Percentiles rank a stretch among this genome's conserved stretches.
Evolutionary conservation across 1,140 invertebrate species (phyloP).

Genomic region (Drusus annulatus): DNA sequence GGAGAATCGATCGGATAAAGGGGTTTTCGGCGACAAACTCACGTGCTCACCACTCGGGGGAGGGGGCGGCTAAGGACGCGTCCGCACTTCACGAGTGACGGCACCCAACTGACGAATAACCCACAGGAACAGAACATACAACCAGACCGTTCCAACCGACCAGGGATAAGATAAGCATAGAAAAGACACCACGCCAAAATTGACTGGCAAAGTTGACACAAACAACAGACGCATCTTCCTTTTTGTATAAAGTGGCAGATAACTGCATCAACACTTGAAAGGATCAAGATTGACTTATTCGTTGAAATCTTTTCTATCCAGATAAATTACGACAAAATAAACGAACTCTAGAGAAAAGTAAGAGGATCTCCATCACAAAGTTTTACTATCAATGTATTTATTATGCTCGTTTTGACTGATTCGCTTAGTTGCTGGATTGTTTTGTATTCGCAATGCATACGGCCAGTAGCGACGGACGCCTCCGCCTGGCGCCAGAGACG

Average conservation of each 20-base stretch:
- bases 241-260: not conserved
- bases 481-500: conserved; percentile 32
- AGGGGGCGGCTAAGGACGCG: conserved; percentile 34
- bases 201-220: not conserved
- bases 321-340: conserved; percentile 6
- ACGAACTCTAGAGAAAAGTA: not conserved
- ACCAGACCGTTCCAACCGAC: too few relatives aligned
- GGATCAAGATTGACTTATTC: conserved; percentile 11
- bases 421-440: not conserved
- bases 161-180: not conserved
- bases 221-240: too few relatives aligned
- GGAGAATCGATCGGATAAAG: conserved; percentile 31
- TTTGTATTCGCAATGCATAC: not conserved
- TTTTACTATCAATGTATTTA: not conserved
- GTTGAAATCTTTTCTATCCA: not conserved
- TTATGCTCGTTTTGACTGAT: not conserved
- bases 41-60: conserved; percentile 32
- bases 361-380: not conserved
- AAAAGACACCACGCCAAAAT: not conserved
- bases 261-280: not conserved
- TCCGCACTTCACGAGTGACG: conserved; percentile 43
- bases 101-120: conserved; percentile 44
- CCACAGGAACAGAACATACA: conserved; percentile 27
- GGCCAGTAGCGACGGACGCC: conserved; percentile 14
- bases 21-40: conserved; percentile 38